Conservation (phyloP, 2,888 invertebrate genomes). For the Drosophila paracracens region DNA sequence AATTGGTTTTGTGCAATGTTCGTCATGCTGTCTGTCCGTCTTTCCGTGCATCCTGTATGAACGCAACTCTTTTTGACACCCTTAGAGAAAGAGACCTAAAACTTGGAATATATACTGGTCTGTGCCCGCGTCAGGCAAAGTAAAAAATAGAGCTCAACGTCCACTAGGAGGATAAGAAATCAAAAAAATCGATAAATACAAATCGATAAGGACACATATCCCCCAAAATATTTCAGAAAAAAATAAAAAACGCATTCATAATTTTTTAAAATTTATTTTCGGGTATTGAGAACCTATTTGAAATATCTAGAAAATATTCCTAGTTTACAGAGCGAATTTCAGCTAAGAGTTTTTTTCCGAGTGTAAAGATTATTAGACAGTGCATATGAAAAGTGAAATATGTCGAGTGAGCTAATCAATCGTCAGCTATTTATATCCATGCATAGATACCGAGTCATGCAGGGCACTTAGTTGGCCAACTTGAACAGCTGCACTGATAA, state of each 20-base stretch:
- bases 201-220: too few relatives aligned
- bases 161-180: too few relatives aligned
- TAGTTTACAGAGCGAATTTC: neutral
- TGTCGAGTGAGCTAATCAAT: conserved; percentile 34
- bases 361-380: conserved; percentile 11
- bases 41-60: too few relatives aligned
- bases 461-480: conserved; percentile 55
- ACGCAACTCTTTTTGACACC: too few relatives aligned
- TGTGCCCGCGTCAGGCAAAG: too few relatives aligned
- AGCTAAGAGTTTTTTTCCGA: neutral
- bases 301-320: rapidly evolving
- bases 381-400: conserved; percentile 7
- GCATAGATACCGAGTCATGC: conserved; percentile 55
- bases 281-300: neutral
- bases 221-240: too few relatives aligned
- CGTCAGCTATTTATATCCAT: conserved; percentile 30
- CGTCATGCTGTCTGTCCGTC: too few relatives aligned
- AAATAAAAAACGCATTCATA: too few relatives aligned
- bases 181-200: too few relatives aligned
- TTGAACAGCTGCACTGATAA: conserved; percentile 69
- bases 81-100: neutral
- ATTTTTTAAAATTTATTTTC: neutral
- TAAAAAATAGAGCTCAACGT: too few relatives aligned
- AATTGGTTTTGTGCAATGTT: too few relatives aligned
- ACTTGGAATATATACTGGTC: too few relatives aligned